Percentiles rank a stretch among this genome's conserved stretches.
phyloP scores from a whole-genome alignment of 1,140 invertebrate species.

The Anastrepha ludens region DNA sequence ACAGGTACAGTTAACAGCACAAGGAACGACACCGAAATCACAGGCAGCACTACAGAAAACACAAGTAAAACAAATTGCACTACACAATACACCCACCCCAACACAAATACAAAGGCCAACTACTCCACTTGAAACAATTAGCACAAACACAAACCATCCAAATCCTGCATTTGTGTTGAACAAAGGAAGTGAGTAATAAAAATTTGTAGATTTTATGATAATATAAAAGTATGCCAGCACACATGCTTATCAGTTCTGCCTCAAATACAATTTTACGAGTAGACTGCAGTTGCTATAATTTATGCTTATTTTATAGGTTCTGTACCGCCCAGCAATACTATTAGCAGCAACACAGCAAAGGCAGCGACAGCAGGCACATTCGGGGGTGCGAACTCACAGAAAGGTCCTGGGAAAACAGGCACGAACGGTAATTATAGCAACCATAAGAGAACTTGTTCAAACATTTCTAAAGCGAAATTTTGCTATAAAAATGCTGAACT shows the following conservation, averaged over 20 bases:
- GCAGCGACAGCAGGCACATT: constrained; percentile 51
- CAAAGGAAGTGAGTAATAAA: background rate
- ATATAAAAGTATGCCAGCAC: background rate
- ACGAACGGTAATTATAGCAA: background rate
- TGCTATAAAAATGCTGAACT: background rate
- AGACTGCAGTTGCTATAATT: background rate
- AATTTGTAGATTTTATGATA: background rate
- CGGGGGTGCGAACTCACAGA: background rate
- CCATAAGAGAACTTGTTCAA: background rate
- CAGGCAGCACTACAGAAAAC: background rate
- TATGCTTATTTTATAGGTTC: background rate
- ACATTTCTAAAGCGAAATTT: background rate
- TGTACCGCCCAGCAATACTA: background rate
- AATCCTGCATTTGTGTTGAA: background rate
- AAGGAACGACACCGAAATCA: background rate
- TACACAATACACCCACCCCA: background rate
- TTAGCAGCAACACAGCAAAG: constrained; percentile 39
- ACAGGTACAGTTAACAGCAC: background rate
- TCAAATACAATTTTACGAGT: background rate
- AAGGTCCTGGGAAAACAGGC: background rate
- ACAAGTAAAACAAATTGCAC: background rate
- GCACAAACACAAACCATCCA: constrained; percentile 3
- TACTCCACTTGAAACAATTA: constrained; percentile 28
- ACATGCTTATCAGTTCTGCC: background rate
- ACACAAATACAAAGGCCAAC: background rate